phyloP scores from a whole-genome alignment of 2,888 invertebrate species.

The Callosobruchus maculatus region DNA sequence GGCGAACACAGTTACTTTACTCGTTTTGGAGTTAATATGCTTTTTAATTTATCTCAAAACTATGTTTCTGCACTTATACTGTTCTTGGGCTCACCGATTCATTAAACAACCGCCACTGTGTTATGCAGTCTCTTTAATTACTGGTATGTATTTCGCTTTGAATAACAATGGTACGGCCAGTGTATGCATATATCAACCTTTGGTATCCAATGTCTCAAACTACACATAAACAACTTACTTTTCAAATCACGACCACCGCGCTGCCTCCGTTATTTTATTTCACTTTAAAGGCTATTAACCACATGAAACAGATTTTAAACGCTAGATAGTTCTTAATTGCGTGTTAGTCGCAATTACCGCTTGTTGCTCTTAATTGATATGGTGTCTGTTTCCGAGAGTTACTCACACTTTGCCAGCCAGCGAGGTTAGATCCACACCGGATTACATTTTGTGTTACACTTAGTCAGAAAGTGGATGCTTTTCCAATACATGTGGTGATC shows the following conservation, averaged over 20 bases:
- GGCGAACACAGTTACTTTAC: no score
- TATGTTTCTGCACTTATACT: no score
- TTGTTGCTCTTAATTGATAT: not conserved
- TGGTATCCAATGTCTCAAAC: not conserved
- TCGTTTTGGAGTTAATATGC: no score
- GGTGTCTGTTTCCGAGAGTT: not conserved
- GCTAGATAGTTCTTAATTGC: not conserved
- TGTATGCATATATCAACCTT: not conserved
- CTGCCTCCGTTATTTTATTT: not conserved
- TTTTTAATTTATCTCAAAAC: no score
- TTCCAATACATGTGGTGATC: no score
- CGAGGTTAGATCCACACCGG: no score
- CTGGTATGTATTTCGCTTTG: not conserved
- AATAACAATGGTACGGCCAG: no score
- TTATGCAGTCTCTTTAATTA: not conserved
- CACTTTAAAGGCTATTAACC: not conserved
- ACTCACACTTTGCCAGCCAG: not conserved
- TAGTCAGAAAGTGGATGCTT: no score
- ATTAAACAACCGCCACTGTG: not conserved
- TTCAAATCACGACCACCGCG: not conserved
- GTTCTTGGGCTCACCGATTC: no score
- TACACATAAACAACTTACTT: not conserved
- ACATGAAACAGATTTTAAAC: not conserved
- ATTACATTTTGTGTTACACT: no score
- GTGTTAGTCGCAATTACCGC: not conserved